Conservation (phyloP, 2,113 vertebrate species). For the Tiliqua scincoides region DNA sequence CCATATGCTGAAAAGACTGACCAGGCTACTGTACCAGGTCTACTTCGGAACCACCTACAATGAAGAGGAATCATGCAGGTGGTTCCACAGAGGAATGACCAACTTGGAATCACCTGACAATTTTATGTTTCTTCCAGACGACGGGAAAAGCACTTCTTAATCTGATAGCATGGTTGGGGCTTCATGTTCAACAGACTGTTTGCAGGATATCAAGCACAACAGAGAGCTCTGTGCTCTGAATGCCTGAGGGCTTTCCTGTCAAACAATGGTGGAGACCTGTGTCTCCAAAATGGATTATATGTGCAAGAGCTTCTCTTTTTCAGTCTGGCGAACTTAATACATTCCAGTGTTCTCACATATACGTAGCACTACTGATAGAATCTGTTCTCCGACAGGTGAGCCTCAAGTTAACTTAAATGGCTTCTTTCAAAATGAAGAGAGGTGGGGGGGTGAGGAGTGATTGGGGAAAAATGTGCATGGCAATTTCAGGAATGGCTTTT, state of each 20-base stretch:
- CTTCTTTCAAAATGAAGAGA: conserved; percentile 8
- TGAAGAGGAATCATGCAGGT: too few relatives aligned
- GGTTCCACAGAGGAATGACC: too few relatives aligned
- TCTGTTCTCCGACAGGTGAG: not conserved
- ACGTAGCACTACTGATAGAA: not conserved
- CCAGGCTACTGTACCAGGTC: too few relatives aligned
- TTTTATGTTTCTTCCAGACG: not conserved
- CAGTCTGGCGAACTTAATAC: conserved; percentile 26
- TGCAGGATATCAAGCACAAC: not conserved
- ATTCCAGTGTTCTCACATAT: conserved; percentile 7
- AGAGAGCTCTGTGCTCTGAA: conserved; percentile 14
- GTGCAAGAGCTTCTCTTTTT: not conserved
- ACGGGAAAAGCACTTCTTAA: not conserved
- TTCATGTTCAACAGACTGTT: not conserved
- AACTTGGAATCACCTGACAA: not conserved
- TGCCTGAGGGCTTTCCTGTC: conserved; percentile 28
- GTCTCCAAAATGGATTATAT: not conserved
- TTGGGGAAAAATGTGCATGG: not conserved
- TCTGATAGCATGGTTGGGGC: not conserved
- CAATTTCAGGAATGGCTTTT: not conserved
- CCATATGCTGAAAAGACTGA: too few relatives aligned
- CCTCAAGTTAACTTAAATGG: not conserved
- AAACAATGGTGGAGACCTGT: not conserved
- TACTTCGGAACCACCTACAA: too few relatives aligned
- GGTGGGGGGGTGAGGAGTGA: not conserved